phyloP scores from a whole-genome alignment of 1,140 invertebrate species.

The Zophobas atratus region DNA sequence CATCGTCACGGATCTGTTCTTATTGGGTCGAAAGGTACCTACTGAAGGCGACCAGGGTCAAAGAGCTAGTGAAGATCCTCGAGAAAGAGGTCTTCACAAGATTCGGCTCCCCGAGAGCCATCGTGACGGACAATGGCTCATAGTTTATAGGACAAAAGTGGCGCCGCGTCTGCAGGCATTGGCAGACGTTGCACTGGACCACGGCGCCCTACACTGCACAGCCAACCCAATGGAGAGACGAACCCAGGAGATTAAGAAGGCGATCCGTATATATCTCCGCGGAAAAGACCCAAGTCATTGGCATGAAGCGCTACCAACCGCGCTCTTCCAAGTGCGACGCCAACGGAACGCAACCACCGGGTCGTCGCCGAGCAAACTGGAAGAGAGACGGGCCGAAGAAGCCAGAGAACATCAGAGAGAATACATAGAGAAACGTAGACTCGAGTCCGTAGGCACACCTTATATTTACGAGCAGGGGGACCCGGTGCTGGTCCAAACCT shows the following conservation, averaged over 20 bases:
- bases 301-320: neutral
- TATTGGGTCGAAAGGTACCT: neutral
- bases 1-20: conserved; percentile 12
- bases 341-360: neutral
- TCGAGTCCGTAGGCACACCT: too few species aligned
- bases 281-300: neutral
- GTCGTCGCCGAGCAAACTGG: neutral
- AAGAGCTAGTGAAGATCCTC: too few species aligned
- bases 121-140: too few species aligned
- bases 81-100: too few species aligned
- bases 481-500: too few species aligned
- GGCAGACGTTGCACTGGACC: neutral
- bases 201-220: neutral
- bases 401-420: too few species aligned
- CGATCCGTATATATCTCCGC: neutral
- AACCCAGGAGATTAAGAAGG: conserved; percentile 36
- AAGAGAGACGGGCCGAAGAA: too few species aligned
- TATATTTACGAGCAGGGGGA: too few species aligned
- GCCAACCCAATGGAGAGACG: conserved; percentile 40
- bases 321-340: neutral
- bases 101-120: too few species aligned
- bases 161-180: neutral
- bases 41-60: too few species aligned
- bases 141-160: neutral
- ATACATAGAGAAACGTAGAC: too few species aligned